Base-by-base conservation (phyloP, 2,113 vertebrate genomes). In the Apistogramma diplotaenia region DNA sequence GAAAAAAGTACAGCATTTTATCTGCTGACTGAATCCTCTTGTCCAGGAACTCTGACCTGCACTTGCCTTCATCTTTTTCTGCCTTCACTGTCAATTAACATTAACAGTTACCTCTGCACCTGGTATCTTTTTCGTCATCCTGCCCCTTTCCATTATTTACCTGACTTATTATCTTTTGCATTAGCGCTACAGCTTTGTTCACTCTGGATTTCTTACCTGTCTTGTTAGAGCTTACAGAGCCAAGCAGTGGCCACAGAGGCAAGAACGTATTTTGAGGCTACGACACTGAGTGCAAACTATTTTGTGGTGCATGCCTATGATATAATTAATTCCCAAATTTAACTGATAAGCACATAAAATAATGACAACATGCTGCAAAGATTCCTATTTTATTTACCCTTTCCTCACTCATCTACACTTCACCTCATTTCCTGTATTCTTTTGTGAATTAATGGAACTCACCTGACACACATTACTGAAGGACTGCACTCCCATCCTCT, bases 31-130 rank as follows among this genome's bases (percentile, higher is more conserved):
- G 16, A 25, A 67, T 78, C 19, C 51, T 21, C 59, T 35, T 23
- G 23, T 78, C 23, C 21, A 21, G 40, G 8, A 65, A 65, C 35
- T 65, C n/a, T 62, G 33, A 12, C 0, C 0, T 62, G 12, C 12
- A 61, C 19, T 60, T 61, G 33, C 18, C 2, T 37, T 43, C 57
- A 49, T 18, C 35, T 21, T 33, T 70, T 57, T 25, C n/a, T 57
- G 76, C 56, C 54, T 27, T 54, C 12, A 27, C 23, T 27, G 35
- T 0, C 35, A 16, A 12, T 40, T 21, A 49, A 3, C 21, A 29
- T 46, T 25, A n/a, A 67, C 37, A 23, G 21, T 43, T 12, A 65
- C 61, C 53, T 62, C 27, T 57, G 8, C 65, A 65, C 51, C 40
- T 53, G 55, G 3, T 40, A 3, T 71, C 16, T n/a, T 15, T 43